Evolutionary conservation across 2,797 vertebrate genomes (phyloP).

Genomic region (Caiman crocodilus): DNA sequence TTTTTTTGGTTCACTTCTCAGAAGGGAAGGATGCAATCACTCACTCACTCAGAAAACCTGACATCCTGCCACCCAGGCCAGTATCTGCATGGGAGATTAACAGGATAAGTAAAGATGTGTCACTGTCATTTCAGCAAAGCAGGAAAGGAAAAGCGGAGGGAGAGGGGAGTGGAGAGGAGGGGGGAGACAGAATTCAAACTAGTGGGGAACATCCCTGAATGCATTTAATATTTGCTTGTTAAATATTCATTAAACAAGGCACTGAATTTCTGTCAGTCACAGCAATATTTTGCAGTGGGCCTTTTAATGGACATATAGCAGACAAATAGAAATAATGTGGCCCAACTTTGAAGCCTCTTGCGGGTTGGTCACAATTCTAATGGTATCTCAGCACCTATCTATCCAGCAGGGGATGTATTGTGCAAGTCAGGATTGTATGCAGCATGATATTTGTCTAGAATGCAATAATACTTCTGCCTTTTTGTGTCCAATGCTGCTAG

Average conservation of each 20-base stretch:
- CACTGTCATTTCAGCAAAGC: constrained; percentile 52
- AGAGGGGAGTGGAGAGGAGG: not conserved
- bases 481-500: not conserved
- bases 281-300: not conserved
- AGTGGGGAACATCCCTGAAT: constrained; percentile 36
- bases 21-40: constrained; percentile 24
- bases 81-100: constrained; percentile 21
- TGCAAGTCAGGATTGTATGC: too few species aligned
- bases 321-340: not conserved
- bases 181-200: constrained; percentile 41
- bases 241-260: constrained; percentile 55
- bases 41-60: constrained; percentile 37
- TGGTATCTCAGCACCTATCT: too few species aligned
- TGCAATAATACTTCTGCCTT: too few species aligned
- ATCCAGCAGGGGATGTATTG: too few species aligned
- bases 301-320: constrained; percentile 19
- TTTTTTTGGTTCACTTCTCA: constrained; percentile 39
- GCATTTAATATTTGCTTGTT: constrained; percentile 8
- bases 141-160: constrained; percentile 11
- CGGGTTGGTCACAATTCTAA: not conserved
- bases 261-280: not conserved
- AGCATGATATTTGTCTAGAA: too few species aligned
- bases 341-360: not conserved
- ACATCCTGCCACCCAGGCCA: not conserved
- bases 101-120: constrained; percentile 27